Conservation (phyloP, 2,888 invertebrate genomes). For the Pinctada fucata region DNA sequence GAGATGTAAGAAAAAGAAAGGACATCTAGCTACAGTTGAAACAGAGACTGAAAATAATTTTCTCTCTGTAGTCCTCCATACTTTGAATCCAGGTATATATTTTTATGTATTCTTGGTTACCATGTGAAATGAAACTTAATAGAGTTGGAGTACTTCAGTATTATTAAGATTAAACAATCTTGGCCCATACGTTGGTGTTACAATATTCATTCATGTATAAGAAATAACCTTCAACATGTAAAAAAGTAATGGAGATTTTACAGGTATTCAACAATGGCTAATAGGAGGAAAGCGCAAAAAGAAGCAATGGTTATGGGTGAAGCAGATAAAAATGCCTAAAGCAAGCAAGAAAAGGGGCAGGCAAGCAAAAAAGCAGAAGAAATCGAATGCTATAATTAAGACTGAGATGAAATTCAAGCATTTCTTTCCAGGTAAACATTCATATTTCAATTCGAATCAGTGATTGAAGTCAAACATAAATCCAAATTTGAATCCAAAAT, state of each 20-base stretch:
- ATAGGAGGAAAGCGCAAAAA: conserved; percentile 27
- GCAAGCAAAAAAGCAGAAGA: conserved; percentile 10
- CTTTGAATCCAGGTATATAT: conserved; percentile 4
- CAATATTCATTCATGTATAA: too few relatives aligned
- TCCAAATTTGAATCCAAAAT: too few relatives aligned
- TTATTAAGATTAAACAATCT: too few relatives aligned
- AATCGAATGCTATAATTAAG: neutral
- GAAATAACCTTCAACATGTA: too few relatives aligned
- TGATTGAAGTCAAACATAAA: neutral
- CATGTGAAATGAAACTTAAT: too few relatives aligned
- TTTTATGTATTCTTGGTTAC: neutral
- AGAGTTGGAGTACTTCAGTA: too few relatives aligned
- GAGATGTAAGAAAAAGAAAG: conserved; percentile 77
- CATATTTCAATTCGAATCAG: too few relatives aligned
- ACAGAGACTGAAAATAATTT: conserved; percentile 80
- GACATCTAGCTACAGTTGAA: conserved; percentile 78
- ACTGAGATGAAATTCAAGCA: neutral
- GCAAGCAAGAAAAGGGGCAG: neutral
- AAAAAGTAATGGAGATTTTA: too few relatives aligned
- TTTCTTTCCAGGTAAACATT: neutral
- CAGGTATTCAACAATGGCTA: neutral
- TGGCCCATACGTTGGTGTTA: too few relatives aligned
- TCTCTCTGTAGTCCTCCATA: conserved; percentile 79
- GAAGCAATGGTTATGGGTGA: conserved; percentile 39
- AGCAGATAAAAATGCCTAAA: conserved; percentile 20